These are phyloP conservation scores for Labeo calbasu DNA, from an alignment of 2,797 vertebrate genomes.

Conservation along the genomic window DNA sequence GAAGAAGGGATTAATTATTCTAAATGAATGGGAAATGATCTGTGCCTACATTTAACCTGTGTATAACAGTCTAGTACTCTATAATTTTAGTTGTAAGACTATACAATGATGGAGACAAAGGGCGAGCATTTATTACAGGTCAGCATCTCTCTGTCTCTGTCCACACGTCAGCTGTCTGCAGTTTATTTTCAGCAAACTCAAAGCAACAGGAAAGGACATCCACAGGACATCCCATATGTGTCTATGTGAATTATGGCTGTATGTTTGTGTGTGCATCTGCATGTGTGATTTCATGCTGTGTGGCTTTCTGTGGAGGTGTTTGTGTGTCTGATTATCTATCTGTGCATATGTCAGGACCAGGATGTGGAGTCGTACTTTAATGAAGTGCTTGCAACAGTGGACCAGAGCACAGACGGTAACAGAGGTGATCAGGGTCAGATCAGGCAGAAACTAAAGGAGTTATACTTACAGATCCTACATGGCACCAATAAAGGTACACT, in stretches of 20 bases:
- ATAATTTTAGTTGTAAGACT: not conserved
- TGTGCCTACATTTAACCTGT: slow-evolving; percentile 3
- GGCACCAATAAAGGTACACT: slow-evolving; percentile 67
- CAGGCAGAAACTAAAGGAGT: slow-evolving; percentile 73
- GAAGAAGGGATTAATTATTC: not conserved
- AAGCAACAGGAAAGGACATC: slow-evolving; percentile 16
- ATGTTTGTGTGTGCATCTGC: slow-evolving; percentile 54
- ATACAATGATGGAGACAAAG: slow-evolving; percentile 7
- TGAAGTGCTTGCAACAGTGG: slow-evolving; percentile 81
- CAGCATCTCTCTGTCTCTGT: slow-evolving; percentile 3
- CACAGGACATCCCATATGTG: slow-evolving; percentile 16
- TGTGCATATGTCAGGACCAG: slow-evolving; percentile 74
- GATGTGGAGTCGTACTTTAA: slow-evolving; percentile 84
- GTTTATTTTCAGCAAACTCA: slow-evolving; percentile 12
- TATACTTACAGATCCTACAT: slow-evolving; percentile 78
- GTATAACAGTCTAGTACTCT: not conserved
- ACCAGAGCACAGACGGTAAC: slow-evolving; percentile 72
- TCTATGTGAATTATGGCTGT: slow-evolving; percentile 17
- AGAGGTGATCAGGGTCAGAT: slow-evolving; percentile 64
- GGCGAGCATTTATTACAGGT: not conserved
- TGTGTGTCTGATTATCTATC: slow-evolving; percentile 58
- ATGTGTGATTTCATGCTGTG: slow-evolving; percentile 10
- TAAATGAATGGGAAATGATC: not conserved
- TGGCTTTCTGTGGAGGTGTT: slow-evolving; percentile 52
- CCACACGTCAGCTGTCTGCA: not conserved